phyloP scores from a whole-genome alignment of 2,113 vertebrate genomes.

The human (Homo sapiens) region GRCh38 chr11:82711001-82711500 shows the following conservation, averaged over 20 bases:
- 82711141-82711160: background rate
- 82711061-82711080: background rate
- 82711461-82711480: constrained; percentile 38
- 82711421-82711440: background rate
- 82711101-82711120: background rate
- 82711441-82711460: constrained; percentile 48
- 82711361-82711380: constrained; percentile 21
- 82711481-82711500: constrained; percentile 70
- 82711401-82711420: too few species aligned
- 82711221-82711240: background rate
- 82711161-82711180: background rate
- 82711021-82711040: background rate
- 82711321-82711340: background rate
- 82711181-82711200: background rate
- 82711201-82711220: background rate
- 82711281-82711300: background rate
- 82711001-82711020: background rate
- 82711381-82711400: background rate
- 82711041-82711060: background rate
- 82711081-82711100: background rate
- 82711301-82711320: background rate
- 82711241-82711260: background rate
- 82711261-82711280: background rate
- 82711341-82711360: constrained; percentile 16
- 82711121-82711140: background rate